Evolutionary conservation across 2,113 vertebrate genomes (phyloP).

Genomic region (Stomatorhinus ivindoensis): DNA sequence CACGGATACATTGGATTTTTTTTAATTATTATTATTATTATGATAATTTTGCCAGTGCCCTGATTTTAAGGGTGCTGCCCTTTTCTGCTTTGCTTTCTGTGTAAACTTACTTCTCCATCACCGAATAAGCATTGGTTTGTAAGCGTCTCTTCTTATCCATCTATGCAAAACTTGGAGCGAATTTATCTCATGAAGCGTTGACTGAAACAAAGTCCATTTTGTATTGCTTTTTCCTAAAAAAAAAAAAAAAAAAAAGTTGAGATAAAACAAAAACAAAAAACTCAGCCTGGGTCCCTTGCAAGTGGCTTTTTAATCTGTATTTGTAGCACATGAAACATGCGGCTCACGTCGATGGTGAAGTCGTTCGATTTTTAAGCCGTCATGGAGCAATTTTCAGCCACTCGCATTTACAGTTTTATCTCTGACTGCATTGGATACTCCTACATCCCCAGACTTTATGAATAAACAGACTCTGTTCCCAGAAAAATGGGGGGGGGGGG

Average conservation of each 20-base stretch:
- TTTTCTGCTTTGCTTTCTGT: background rate
- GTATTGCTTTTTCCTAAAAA: background rate
- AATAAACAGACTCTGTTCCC: background rate
- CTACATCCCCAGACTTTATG: background rate
- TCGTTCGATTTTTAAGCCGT: background rate
- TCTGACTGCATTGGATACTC: background rate
- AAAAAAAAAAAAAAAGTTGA: slow-evolving; percentile 44
- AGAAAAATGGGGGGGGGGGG: background rate
- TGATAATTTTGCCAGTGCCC: background rate
- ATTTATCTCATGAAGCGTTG: slow-evolving; percentile 53
- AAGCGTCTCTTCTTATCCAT: slow-evolving; percentile 37
- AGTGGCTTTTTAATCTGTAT: background rate
- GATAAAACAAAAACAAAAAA: background rate
- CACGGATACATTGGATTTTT: background rate
- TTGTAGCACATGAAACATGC: background rate
- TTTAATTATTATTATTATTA: too few species aligned
- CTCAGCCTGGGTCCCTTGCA: background rate
- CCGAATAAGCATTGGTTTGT: background rate
- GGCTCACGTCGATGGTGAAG: background rate
- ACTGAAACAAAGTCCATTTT: slow-evolving; percentile 18
- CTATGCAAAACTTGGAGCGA: slow-evolving; percentile 57
- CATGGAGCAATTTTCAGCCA: background rate
- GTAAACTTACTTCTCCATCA: background rate
- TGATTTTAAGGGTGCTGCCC: background rate
- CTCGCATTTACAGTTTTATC: background rate